Conservation (phyloP, 2,113 vertebrate species). For the Sarotherodon lohbergeri region DNA sequence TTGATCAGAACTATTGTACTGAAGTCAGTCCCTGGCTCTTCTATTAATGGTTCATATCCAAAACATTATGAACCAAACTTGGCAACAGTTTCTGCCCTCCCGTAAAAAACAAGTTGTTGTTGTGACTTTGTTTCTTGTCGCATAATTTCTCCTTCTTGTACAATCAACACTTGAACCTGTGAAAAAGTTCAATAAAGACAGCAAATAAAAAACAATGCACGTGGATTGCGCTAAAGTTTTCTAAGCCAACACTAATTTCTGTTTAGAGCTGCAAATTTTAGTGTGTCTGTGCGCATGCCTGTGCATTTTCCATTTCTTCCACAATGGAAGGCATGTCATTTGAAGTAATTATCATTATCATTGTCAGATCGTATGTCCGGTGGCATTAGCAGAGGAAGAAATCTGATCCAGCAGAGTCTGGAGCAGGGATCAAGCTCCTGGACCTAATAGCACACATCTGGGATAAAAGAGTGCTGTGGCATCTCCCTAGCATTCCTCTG, state of each 20-base stretch:
- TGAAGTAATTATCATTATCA: constrained; percentile 59
- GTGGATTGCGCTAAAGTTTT: neutral
- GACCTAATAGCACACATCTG: constrained; percentile 57
- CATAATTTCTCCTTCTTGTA: neutral
- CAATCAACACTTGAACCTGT: neutral
- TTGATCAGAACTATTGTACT: neutral
- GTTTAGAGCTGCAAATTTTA: neutral
- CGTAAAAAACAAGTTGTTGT: neutral
- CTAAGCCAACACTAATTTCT: neutral
- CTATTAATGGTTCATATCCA: neutral
- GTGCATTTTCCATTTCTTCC: neutral
- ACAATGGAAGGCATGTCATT: constrained; percentile 51
- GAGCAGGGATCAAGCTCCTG: neutral
- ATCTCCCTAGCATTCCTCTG: constrained; percentile 46
- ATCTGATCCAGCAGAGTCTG: constrained; percentile 26
- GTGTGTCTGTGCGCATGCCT: neutral
- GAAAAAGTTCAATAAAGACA: neutral
- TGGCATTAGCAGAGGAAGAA: constrained; percentile 45
- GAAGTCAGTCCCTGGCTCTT: neutral
- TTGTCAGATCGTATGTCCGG: constrained; percentile 51
- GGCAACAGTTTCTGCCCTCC: neutral
- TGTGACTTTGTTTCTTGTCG: neutral
- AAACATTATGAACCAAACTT: neutral
- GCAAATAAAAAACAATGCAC: neutral
- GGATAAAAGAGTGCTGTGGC: constrained; percentile 43